Evolutionary conservation across 2,797 vertebrate species (phyloP).

Genomic region (Gallirallus australis): DNA sequence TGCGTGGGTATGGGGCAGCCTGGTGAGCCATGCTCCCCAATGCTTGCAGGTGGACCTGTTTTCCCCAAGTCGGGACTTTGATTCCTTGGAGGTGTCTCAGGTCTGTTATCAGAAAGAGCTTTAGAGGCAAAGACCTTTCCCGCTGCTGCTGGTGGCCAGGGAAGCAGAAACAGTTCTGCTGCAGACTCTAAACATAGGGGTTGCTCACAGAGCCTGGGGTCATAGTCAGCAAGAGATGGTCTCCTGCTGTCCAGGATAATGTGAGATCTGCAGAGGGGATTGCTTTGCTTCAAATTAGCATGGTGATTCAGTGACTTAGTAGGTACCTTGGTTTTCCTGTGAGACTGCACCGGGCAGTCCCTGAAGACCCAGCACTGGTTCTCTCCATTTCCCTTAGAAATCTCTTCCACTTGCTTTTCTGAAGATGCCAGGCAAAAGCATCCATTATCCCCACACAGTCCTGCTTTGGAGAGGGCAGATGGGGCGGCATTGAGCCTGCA

Average conservation of each 20-base stretch:
- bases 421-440: neutral
- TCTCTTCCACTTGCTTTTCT: neutral
- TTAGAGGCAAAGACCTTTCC: neutral
- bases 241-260: neutral
- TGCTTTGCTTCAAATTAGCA: neutral
- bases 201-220: neutral
- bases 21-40: neutral
- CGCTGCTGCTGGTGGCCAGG: neutral
- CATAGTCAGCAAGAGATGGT: neutral
- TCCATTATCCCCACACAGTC: neutral
- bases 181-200: neutral
- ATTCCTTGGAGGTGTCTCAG: neutral
- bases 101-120: neutral
- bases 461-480: neutral
- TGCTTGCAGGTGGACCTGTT: neutral
- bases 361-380: neutral
- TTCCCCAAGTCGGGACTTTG: neutral
- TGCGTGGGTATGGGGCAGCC: neutral
- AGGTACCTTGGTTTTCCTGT: neutral
- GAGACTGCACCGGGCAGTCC: neutral
- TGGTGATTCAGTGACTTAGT: neutral
- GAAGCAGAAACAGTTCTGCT: neutral
- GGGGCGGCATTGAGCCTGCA: rapidly evolving
- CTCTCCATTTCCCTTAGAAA: rapidly evolving
- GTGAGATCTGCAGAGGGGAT: neutral